These are phyloP conservation scores for Lanistes nyassanus DNA, from an alignment of 1,140 invertebrate genomes.

Conservation along the genomic window DNA sequence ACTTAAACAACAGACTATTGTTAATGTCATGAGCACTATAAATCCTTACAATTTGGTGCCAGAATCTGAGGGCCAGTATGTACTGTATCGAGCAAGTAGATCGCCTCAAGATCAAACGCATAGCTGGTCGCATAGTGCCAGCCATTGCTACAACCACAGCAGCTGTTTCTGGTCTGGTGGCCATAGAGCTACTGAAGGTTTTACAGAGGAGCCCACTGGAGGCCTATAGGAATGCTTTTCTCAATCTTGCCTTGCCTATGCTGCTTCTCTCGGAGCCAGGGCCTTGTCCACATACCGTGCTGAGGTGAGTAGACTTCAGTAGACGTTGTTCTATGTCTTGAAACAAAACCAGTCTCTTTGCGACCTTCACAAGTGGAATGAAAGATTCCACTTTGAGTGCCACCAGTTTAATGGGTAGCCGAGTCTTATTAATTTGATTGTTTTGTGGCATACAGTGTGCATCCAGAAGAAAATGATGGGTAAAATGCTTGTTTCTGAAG, in stretches of 20 bases:
- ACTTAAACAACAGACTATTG: neutral
- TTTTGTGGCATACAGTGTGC: too few species aligned
- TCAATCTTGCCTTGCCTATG: constrained; percentile 61
- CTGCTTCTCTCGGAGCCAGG: constrained; percentile 62
- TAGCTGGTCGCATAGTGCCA: constrained; percentile 65
- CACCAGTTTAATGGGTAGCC: neutral
- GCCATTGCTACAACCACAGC: constrained; percentile 67
- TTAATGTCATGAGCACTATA: neutral
- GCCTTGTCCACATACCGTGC: constrained; percentile 45
- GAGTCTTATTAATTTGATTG: too few species aligned
- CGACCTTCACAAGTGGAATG: neutral
- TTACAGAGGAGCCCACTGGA: constrained; percentile 53
- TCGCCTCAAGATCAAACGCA: constrained; percentile 61
- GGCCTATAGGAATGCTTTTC: constrained; percentile 59
- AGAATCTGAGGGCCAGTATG: constrained; percentile 63
- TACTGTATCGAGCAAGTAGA: constrained; percentile 63
- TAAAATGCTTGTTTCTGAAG: too few species aligned
- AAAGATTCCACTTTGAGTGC: neutral
- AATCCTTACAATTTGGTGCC: neutral
- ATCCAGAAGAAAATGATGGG: too few species aligned
- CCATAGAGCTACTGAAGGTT: constrained; percentile 63
- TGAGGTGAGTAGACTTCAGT: constrained; percentile 56
- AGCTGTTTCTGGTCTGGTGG: constrained; percentile 63
- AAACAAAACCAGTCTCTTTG: neutral
- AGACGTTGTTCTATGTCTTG: too few species aligned